Conservation (phyloP, 2,113 vertebrate genomes). For the mouse (Mus musculus) region DNA sequence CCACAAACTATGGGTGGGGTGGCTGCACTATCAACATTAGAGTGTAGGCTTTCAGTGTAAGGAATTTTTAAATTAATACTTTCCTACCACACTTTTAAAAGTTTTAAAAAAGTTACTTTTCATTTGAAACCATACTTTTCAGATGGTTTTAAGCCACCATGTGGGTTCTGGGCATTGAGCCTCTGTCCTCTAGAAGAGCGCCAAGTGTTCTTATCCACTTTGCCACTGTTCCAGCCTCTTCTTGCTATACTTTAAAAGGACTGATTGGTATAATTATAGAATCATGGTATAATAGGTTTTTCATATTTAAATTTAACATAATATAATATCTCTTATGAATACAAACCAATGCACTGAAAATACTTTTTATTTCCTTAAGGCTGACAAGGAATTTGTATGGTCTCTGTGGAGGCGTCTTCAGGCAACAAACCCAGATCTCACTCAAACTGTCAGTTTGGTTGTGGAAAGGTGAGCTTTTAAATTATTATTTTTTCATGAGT, state of each 20-base stretch:
- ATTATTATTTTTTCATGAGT: conserved; percentile 37
- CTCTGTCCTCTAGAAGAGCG: background rate
- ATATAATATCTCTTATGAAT: background rate
- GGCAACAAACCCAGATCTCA: conserved; percentile 92
- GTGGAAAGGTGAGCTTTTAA: conserved; percentile 93
- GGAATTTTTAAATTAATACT: conserved; percentile 50
- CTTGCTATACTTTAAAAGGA: background rate
- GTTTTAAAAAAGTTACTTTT: background rate
- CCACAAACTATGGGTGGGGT: background rate
- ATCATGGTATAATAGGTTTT: background rate
- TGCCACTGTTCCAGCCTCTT: background rate
- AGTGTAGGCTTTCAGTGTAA: background rate
- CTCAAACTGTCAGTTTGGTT: conserved; percentile 92
- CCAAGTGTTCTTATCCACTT: background rate
- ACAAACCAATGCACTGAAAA: conserved; percentile 50
- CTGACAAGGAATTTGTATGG: conserved; percentile 98
- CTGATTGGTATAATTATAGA: conserved; percentile 2
- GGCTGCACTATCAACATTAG: background rate
- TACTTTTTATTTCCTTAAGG: conserved; percentile 86
- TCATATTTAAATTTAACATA: conserved; percentile 11
- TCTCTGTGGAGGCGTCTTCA: conserved; percentile 96
- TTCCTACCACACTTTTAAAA: conserved; percentile 15
- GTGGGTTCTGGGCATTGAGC: background rate
- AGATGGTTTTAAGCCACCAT: background rate
- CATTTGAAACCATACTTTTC: too few relatives aligned